Base-by-base conservation (phyloP, 2,888 invertebrate genomes). In the Ptychoptera contaminata region DNA sequence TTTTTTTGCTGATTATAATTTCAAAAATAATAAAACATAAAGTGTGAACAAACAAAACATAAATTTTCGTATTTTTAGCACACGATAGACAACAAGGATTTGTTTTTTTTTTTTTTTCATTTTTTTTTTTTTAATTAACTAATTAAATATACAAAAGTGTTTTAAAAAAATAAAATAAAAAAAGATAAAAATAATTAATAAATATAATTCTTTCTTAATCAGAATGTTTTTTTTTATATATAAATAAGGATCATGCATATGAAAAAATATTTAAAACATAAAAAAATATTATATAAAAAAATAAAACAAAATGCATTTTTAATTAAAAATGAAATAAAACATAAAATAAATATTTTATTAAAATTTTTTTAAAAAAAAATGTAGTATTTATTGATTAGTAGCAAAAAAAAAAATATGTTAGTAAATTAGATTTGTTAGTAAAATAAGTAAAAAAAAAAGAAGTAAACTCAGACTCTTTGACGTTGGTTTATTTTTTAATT, bases 271-370 rank as follows among this genome's bases (percentile, higher is more conserved):
- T 12, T 8, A n/a, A 40, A 31, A 32, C 8, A 29, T 12, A 31
- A 40, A 40, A 14, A n/a, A 32, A 45, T 51, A 52, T 45, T 48
- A 48, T 47, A 47, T 35, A 35, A 50, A 55, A 55, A 58, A 55
- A 60, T 58, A 65, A 57, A 58, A 55, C 60, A 58, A 59, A 61
- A 62, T 61, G 62, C 55, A 50, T 59, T 58, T 51, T 54, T 54
- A 58, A 53, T 23, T 23, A 23, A 23, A 23, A 23, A 23, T 23
- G 3, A n/a, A n/a, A 23, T 23, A 5, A 23, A 23, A 23, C 3
- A 5, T 23, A 23, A 23, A 7, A 23, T 23, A 7, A 23, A 5
- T 23, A 23, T n/a, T n/a, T n/a, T n/a, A n/a, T n/a, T n/a, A n/a
- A n/a, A n/a, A n/a, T n/a, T n/a, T n/a, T n/a, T n/a, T n/a, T n/a